Base-by-base conservation (phyloP, 2,797 vertebrate genomes). In the Tympanoctomys barrerae region DNA sequence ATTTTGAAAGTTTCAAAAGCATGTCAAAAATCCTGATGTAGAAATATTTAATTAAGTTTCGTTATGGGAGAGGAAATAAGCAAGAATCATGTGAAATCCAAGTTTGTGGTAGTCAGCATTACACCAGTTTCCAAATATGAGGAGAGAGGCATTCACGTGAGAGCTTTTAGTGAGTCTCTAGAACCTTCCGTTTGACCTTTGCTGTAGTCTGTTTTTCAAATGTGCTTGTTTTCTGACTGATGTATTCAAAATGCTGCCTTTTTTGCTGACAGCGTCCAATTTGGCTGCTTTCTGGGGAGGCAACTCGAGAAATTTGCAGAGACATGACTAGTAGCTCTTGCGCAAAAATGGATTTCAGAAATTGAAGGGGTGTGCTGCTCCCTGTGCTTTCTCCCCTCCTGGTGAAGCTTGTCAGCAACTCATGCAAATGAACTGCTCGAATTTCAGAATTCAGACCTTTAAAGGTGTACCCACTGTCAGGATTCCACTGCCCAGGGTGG, bases 41-140 rank as follows among this genome's bases (percentile, higher is more conserved):
- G 87, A 96, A 97, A 92, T 85, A 95, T 62, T 96, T 80, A 73
- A 90, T 97, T 96, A 93, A 96, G 83, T 97, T 95, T 95, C 91
- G 88, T 64, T 96, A 80, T 61, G 57, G 68, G 39, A 95, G 87
- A 87, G 77, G 90, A 94, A 97, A 92, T n/a, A 79, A 96, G 39
- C 64, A 94, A 33, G 79, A 93, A 90, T 96, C 39, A 54, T 46
- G 36, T 24, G 36, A 85, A 93, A 94, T 87, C 12, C 59, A 87
- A 73, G 57, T 90, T 92, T 96, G 90, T 31, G 36, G 83, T 92
- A 62, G 80, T 97, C 96, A 95, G 95, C 96, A 96, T 7, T 81
- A 7, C 82, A 87, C 94, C 64, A 7, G 59, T 70, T 95, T 87
- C 85, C 0, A 26, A 88, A 81, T 49, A 95, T 70, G 71, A 2